Evolutionary conservation across 2,797 vertebrate species (phyloP), one percentile per base, ranked within the genome.

Genomic region (Monodelphis domestica): DNA sequence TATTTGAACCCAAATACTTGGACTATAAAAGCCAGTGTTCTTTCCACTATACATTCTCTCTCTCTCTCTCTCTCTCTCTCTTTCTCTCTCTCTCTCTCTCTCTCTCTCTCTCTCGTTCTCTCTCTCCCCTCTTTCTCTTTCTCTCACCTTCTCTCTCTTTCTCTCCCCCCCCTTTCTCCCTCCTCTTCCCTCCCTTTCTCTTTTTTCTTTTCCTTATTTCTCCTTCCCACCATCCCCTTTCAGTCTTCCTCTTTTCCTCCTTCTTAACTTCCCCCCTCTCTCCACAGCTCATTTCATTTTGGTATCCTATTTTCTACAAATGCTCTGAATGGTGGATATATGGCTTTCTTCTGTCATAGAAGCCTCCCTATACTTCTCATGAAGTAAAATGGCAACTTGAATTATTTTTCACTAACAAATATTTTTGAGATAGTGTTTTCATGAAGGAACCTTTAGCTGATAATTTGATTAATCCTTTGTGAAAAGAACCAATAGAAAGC

Each of bases 301-400:
- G 38, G 38, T 26, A 50, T 84, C 24, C 38, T 50, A 12, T 50
- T 11, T 11, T 38, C 70, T 84, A 84, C 38, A 84, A 50, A 84
- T n/a, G n/a, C n/a, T n/a, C n/a, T n/a, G n/a, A 24, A 26, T 78
- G 17, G 70, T n/a, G n/a, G n/a, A n/a, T 3, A 24, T 38, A 26
- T 26, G 17, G 1, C 63, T 21, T 78, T 45, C 21, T 78, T 78
- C 26, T 10, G 11, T 78, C 70, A 45, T 45, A 24, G 38, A 78
- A 78, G 38, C 38, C 21, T 78, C 17, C 21, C 21, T 26, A 3
- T 50, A 28, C 90, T 59, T 52, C 54, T 10, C 28, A 33, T 15
- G 3, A 12, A 0, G 24, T 53, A 50, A 2, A 26, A 38, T 33
- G 15, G 53, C 0, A 0, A 2, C 50, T 52, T 54, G 11, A 30